Base-by-base conservation (phyloP, 1,140 invertebrate genomes). In the Subanguina moxae region DNA sequence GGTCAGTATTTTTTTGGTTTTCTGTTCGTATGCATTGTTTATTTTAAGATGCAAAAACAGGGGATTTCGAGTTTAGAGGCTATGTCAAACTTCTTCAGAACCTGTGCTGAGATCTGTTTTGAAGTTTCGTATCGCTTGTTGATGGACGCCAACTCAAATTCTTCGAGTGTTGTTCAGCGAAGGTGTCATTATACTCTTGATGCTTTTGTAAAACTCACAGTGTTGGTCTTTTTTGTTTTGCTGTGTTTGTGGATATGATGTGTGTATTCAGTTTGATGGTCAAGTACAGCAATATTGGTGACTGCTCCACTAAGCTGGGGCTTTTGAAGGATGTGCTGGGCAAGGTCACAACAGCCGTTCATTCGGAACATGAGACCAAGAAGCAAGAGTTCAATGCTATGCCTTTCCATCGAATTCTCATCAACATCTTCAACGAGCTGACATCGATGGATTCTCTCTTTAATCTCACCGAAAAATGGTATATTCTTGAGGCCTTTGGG, bases 341-440 rank as follows among this genome's bases (percentile, higher is more conserved):
- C n/a, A 94, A 98, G 72, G 90, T 98, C 1, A 90, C 93, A 19
- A 93, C 93, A 0, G 92, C 94, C 27, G 84, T 97, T 48, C 85
- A 96, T 1, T 91, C 93, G 84, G 94, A 98, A 82, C 94, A 97
- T 76, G 94, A 96, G 68, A 88, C 86, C 11, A 85, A 85, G 67
- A 89, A 84, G 86, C 87, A 87, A 0, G 91, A 94, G 61, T 98
- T 98, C 85, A 92, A 97, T 77, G 93, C 96, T 83, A 85, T 98
- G 62, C 93, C 94, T 0, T 98, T 97, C 84, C 93, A 97, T 79
- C 87, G 95, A 27, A 91, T 98, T 66, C 91, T 98, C 66, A 91
- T 97, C 52, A 95, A 94, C 88, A 86, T 99, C 0, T 97, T 97
- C 83, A 88, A 97, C 46, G 94, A 98, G 81, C 87, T 98, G 64